Percentiles rank a stretch among this genome's conserved stretches.
These are phyloP conservation scores for Mastigias papua DNA, from an alignment of 30 jellyfish, hydroid and myxozoan genomes.

Conservation along the genomic window DNA sequence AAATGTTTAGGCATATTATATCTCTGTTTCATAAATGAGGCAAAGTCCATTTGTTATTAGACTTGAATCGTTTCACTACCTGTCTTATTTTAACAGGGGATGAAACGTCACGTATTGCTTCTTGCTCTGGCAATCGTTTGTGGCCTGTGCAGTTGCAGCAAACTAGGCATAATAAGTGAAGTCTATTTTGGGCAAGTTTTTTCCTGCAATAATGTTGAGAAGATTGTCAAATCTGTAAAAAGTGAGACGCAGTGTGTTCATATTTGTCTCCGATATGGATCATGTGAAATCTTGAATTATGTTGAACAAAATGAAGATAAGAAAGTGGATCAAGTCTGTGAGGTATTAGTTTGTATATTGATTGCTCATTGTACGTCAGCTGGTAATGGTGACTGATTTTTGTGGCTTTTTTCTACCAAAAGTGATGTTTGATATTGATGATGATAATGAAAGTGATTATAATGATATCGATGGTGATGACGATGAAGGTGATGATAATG, in stretches of 20 bases:
- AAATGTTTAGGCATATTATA: too few species aligned
- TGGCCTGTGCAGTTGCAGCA: too few species aligned
- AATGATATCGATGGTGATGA: background rate
- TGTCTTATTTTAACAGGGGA: too few species aligned
- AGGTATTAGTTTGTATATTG: background rate
- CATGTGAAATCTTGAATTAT: slow-evolving; percentile 11
- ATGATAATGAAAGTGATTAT: background rate
- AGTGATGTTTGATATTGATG: slow-evolving; percentile 4
- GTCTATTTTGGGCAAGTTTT: background rate
- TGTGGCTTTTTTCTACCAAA: too few species aligned
- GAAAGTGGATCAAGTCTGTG: background rate
- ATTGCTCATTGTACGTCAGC: background rate
- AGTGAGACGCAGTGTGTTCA: slow-evolving; percentile 60
- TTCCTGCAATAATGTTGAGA: background rate
- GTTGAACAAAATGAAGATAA: too few species aligned
- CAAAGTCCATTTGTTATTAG: too few species aligned
- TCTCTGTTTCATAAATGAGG: too few species aligned
- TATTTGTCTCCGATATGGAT: slow-evolving; percentile 20
- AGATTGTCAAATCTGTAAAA: background rate
- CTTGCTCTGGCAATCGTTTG: too few species aligned
- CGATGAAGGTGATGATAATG: background rate
- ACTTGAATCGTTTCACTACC: too few species aligned
- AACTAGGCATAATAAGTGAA: background rate
- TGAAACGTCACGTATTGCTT: too few species aligned
- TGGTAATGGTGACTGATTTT: background rate